phyloP scores from a whole-genome alignment of 2,888 invertebrate genomes.

The Prostheceraeus crozeri region DNA sequence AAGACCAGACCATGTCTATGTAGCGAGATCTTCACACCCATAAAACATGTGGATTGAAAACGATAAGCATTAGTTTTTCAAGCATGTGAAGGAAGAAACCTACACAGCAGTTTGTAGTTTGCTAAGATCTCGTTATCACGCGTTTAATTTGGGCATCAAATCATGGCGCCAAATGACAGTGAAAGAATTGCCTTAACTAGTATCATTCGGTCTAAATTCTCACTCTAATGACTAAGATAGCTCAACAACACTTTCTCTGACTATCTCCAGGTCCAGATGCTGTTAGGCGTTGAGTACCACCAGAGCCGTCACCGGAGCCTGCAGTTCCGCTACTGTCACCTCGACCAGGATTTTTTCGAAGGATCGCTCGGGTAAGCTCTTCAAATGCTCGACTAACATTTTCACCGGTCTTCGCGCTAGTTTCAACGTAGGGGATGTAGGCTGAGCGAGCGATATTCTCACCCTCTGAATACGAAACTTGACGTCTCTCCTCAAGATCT shows the following conservation, averaged over 20 bases:
- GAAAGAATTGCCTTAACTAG: too few relatives aligned
- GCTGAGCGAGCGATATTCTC: conserved; percentile 76
- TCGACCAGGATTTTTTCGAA: conserved; percentile 63
- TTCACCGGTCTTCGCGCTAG: conserved; percentile 85
- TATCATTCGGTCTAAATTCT: too few relatives aligned
- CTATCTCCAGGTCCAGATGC: neutral
- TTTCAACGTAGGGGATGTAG: conserved; percentile 91
- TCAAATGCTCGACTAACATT: conserved; percentile 86
- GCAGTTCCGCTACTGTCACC: neutral
- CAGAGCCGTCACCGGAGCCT: neutral
- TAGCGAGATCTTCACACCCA: too few relatives aligned
- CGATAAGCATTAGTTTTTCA: too few relatives aligned
- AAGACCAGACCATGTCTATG: too few relatives aligned
- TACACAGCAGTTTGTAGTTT: too few relatives aligned
- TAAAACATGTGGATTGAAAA: too few relatives aligned
- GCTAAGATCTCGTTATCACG: too few relatives aligned
- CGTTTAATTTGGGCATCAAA: too few relatives aligned
- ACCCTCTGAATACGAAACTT: conserved; percentile 33
- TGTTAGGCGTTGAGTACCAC: conserved; percentile 19
- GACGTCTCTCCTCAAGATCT: conserved; percentile 81
- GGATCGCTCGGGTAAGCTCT: conserved; percentile 78
- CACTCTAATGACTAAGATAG: too few relatives aligned
- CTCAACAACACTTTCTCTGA: neutral
- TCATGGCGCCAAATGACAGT: too few relatives aligned
- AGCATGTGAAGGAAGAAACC: too few relatives aligned